Percentiles rank a stretch among this genome's conserved stretches.
phyloP scores from a whole-genome alignment of 30 jellyfish, hydroid and myxozoan species.

The Aurelia coerulea region DNA sequence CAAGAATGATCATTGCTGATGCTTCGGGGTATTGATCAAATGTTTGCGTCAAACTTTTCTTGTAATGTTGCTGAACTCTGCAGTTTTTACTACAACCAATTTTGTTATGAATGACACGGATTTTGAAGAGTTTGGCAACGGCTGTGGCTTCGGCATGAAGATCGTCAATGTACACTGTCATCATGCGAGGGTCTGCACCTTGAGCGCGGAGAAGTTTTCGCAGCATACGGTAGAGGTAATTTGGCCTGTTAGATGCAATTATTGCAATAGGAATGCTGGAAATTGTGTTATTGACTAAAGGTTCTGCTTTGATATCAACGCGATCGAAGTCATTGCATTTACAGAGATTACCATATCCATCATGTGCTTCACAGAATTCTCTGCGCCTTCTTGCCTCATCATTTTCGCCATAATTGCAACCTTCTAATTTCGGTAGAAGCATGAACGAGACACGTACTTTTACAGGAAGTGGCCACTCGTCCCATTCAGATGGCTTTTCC shows the following conservation, averaged over 20 bases:
- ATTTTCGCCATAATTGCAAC: conserved; percentile 72
- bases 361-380: conserved; percentile 76
- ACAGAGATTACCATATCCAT: conserved; percentile 96
- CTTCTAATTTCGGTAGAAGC: conserved; percentile 12
- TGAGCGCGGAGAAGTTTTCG: conserved; percentile 79
- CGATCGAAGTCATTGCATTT: conserved; percentile 90
- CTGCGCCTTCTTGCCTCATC: conserved; percentile 61
- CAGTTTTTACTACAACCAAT: conserved; percentile 86
- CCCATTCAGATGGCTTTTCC: conserved; percentile 39
- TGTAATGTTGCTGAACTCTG: conserved; percentile 94
- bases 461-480: conserved; percentile 76
- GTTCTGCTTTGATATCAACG: conserved; percentile 64
- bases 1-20: conserved; percentile 82
- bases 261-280: conserved; percentile 86
- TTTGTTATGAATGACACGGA: conserved; percentile 76
- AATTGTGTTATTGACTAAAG: conserved; percentile 45
- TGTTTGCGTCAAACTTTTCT: conserved; percentile 73
- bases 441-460: conserved; percentile 57
- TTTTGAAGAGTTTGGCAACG: conserved; percentile 81
- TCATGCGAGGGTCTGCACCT: conserved; percentile 84
- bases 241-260: conserved; percentile 95
- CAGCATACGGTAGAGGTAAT: conserved; percentile 79
- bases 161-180: conserved; percentile 86
- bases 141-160: conserved; percentile 83
- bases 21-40: conserved; percentile 87